Conservation (phyloP, 2,113 vertebrate genomes). For the Notarius lentiginosus region DNA sequence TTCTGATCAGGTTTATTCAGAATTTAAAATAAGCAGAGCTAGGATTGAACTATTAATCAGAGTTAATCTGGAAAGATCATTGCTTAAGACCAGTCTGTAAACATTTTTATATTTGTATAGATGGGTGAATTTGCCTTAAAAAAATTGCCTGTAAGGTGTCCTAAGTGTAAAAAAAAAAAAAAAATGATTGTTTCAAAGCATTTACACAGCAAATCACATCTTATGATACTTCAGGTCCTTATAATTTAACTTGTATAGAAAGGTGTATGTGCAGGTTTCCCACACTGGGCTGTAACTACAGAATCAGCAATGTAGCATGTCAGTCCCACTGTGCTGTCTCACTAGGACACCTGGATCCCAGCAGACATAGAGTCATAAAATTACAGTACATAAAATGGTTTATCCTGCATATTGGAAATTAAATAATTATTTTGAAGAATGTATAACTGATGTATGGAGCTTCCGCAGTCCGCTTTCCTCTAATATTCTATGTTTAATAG, state of each 20-base stretch:
- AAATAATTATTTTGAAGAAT: not conserved
- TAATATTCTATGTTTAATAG: not conserved
- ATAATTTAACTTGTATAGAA: constrained; percentile 40
- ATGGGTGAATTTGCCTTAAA: not conserved
- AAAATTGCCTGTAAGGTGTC: not conserved
- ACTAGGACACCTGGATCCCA: constrained; percentile 45
- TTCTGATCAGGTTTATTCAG: not conserved
- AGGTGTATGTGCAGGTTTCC: constrained; percentile 17
- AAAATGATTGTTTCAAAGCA: not conserved
- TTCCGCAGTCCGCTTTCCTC: not conserved
- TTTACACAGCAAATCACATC: constrained; percentile 2
- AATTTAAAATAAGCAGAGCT: not conserved
- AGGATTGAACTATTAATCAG: not conserved
- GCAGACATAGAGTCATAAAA: constrained; percentile 35
- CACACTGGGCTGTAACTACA: constrained; percentile 43
- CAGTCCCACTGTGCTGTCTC: constrained; percentile 35
- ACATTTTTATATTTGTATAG: not conserved
- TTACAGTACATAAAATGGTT: constrained; percentile 4
- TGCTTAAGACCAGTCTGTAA: constrained; percentile 7
- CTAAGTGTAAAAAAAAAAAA: not conserved
- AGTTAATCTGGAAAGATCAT: constrained; percentile 12
- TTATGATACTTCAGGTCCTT: constrained; percentile 15
- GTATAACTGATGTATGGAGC: not conserved
- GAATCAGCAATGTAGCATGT: constrained; percentile 43
- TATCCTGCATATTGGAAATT: not conserved